These are phyloP conservation scores for Brachyopa scutellaris DNA, from an alignment of 2,888 invertebrate species.

Conservation along the genomic window DNA sequence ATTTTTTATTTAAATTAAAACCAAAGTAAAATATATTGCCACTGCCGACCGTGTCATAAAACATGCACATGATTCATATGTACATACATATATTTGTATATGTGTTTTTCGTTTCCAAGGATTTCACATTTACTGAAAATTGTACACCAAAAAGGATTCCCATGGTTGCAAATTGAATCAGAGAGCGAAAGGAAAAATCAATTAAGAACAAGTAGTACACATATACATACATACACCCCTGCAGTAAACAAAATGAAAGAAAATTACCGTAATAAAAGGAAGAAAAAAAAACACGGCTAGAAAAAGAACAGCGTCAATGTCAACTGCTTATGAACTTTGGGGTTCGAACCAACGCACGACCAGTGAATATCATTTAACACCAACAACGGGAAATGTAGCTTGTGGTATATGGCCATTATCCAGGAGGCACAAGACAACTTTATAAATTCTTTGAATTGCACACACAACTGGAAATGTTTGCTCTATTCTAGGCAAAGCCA, in stretches of 20 bases:
- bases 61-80: conserved; percentile 47
- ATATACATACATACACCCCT: neutral
- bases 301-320: conserved; percentile 61
- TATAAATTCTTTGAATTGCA: conserved; percentile 59
- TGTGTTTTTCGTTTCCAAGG: conserved; percentile 26
- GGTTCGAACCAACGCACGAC: conserved; percentile 21
- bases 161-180: conserved; percentile 67
- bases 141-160: conserved; percentile 64
- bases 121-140: conserved; percentile 45
- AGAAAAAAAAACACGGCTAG: neutral
- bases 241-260: conserved; percentile 32
- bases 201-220: conserved; percentile 61
- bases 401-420: neutral
- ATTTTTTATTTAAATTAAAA: conserved; percentile 71
- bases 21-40: conserved; percentile 68
- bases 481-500: conserved; percentile 36
- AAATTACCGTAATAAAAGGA: conserved; percentile 8
- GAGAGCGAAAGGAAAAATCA: conserved; percentile 62
- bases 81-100: neutral
- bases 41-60: conserved; percentile 60
- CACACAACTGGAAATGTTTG: conserved; percentile 40
- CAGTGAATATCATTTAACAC: conserved; percentile 52
- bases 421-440: conserved; percentile 41
- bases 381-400: neutral
- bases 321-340: conserved; percentile 64